A percentile compares a stretch with the other conserved stretches of the same genome.
Evolutionary conservation across 1,140 invertebrate genomes (phyloP).

Genomic region (Hycleus phaleratus): DNA sequence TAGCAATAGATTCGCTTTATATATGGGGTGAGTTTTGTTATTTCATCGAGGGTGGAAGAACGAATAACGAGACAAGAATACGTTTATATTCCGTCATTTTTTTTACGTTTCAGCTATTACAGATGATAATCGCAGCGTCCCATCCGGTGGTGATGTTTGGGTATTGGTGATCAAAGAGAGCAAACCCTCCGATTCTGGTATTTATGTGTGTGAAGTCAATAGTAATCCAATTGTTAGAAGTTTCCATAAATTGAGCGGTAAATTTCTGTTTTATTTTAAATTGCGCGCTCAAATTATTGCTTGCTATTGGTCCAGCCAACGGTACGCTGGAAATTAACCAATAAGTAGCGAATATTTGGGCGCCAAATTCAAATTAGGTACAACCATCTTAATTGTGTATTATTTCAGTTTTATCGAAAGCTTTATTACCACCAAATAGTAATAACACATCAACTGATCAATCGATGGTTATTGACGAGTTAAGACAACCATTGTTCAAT

Average conservation of each 20-base stretch:
- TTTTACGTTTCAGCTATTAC: slow-evolving; percentile 17
- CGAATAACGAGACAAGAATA: neutral
- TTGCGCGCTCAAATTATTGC: too few species aligned
- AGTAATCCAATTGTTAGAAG: slow-evolving; percentile 66
- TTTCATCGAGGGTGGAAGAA: too few species aligned
- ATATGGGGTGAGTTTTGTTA: too few species aligned
- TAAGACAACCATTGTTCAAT: slow-evolving; percentile 38
- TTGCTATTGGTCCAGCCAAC: too few species aligned
- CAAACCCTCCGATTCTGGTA: slow-evolving; percentile 60
- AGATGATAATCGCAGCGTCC: slow-evolving; percentile 40
- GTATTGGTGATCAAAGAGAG: slow-evolving; percentile 67
- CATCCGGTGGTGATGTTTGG: slow-evolving; percentile 70
- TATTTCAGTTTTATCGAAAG: slow-evolving; percentile 49
- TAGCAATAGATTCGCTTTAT: too few species aligned
- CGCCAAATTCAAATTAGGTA: too few species aligned
- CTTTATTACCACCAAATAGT: slow-evolving; percentile 45
- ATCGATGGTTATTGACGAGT: slow-evolving; percentile 43
- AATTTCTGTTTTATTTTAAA: slow-evolving; percentile 5
- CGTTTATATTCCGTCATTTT: slow-evolving; percentile 1
- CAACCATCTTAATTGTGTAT: neutral
- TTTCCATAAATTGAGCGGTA: slow-evolving; percentile 67
- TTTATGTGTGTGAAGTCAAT: slow-evolving; percentile 77
- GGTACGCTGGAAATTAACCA: too few species aligned
- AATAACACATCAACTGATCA: slow-evolving; percentile 31
- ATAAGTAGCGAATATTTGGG: too few species aligned